Percentiles rank a stretch among this genome's conserved stretches.
Evolutionary conservation across 37 sponge, comb jelly and placozoan genomes (phyloP).

Genomic region (Halichondria panicea): DNA sequence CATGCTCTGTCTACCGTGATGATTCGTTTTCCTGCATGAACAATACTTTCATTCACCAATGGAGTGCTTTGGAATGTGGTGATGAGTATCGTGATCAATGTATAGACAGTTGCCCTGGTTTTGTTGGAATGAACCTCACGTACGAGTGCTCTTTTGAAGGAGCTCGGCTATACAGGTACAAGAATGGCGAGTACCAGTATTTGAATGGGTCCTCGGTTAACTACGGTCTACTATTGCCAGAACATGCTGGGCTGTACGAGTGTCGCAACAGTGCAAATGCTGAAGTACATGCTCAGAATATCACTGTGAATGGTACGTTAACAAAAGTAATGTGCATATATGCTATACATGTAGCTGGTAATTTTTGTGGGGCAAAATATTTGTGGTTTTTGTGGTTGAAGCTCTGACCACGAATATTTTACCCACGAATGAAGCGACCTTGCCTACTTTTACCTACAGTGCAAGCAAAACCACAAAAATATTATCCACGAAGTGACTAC

Average conservation of each 20-base stretch:
- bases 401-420: too few species aligned
- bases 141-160: not conserved
- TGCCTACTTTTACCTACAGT: too few species aligned
- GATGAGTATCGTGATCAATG: too few species aligned
- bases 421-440: too few species aligned
- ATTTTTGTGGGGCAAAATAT: too few species aligned
- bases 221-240: not conserved
- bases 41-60: too few species aligned
- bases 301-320: constrained; percentile 1
- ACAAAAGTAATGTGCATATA: not conserved
- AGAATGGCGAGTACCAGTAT: not conserved
- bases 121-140: not conserved
- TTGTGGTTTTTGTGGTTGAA: too few species aligned
- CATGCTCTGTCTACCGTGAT: not conserved
- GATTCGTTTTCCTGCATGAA: not conserved
- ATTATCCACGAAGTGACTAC: too few species aligned
- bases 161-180: too few species aligned
- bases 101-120: not conserved
- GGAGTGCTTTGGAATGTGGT: too few species aligned
- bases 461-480: too few species aligned
- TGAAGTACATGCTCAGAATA: not conserved
- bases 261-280: not conserved
- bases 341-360: not conserved
- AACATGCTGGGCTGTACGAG: constrained; percentile 12
- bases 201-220: too few species aligned